phyloP scores from a whole-genome alignment of 92 coral and sea anemone species.

The Phenganax marumi region DNA sequence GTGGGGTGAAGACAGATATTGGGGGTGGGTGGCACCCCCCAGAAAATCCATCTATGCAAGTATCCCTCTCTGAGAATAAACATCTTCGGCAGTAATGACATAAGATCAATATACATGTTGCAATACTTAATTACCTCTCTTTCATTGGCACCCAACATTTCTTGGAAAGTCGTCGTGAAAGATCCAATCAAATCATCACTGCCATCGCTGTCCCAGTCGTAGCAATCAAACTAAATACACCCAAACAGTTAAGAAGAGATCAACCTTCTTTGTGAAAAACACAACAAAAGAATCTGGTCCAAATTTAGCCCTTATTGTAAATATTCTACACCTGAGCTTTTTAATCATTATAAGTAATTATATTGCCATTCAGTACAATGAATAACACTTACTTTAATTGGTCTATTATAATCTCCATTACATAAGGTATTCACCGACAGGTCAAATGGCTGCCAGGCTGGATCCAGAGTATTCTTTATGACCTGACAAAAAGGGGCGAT shows the following conservation, averaged over 20 bases:
- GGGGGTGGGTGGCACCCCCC: background rate
- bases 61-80: too few relatives aligned
- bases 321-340: too few relatives aligned
- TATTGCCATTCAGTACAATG: too few relatives aligned
- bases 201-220: slow-evolving; percentile 85
- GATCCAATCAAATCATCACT: slow-evolving; percentile 90
- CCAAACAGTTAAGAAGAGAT: too few relatives aligned
- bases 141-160: slow-evolving; percentile 67
- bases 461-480: slow-evolving; percentile 81
- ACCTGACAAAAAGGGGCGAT: slow-evolving; percentile 53
- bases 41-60: background rate
- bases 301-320: too few relatives aligned
- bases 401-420: slow-evolving; percentile 90
- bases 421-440: slow-evolving; percentile 74
- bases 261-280: too few relatives aligned
- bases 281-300: too few relatives aligned
- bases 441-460: slow-evolving; percentile 79
- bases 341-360: too few relatives aligned
- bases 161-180: slow-evolving; percentile 66
- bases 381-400: slow-evolving; percentile 61
- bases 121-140: slow-evolving; percentile 63
- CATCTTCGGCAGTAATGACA: too few relatives aligned
- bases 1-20: background rate
- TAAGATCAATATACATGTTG: too few relatives aligned
- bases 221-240: slow-evolving; percentile 71